phyloP scores from a whole-genome alignment of 1,140 invertebrate genomes.

The Halesus radiatus region DNA sequence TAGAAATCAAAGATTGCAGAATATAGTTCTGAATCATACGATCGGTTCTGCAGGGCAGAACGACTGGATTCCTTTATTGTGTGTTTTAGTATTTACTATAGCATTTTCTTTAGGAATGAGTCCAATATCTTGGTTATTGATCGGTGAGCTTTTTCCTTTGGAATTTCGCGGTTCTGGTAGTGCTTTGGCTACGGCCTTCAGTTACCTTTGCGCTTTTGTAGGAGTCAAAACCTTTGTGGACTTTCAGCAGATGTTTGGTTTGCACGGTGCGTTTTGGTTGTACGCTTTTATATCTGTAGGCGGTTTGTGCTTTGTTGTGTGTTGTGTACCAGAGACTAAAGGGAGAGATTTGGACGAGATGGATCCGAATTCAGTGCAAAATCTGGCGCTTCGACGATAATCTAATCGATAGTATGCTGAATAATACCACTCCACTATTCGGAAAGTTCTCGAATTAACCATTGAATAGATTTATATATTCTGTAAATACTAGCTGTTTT shows the following conservation, averaged over 20 bases:
- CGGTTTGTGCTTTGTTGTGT: slow-evolving; percentile 88
- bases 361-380: slow-evolving; percentile 78
- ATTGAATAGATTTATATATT: too few relatives aligned
- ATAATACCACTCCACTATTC: too few relatives aligned
- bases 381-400: slow-evolving; percentile 61
- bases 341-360: slow-evolving; percentile 91
- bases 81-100: slow-evolving; percentile 86
- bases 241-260: slow-evolving; percentile 82
- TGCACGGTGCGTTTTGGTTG: slow-evolving; percentile 91
- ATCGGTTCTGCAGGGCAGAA: slow-evolving; percentile 68
- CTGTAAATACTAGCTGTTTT: too few relatives aligned
- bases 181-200: slow-evolving; percentile 88
- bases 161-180: slow-evolving; percentile 89
- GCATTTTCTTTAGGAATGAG: slow-evolving; percentile 92
- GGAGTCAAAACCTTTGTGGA: slow-evolving; percentile 92
- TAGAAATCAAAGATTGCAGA: slow-evolving; percentile 68
- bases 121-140: slow-evolving; percentile 91
- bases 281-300: slow-evolving; percentile 89
- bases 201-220: slow-evolving; percentile 91
- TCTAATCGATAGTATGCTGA: background rate
- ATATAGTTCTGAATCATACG: slow-evolving; percentile 66
- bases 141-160: slow-evolving; percentile 91
- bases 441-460: too few relatives aligned
- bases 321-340: slow-evolving; percentile 93
- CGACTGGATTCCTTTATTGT: slow-evolving; percentile 87